phyloP scores from a whole-genome alignment of 2,113 vertebrate species.

The Ictalurus punctatus region DNA sequence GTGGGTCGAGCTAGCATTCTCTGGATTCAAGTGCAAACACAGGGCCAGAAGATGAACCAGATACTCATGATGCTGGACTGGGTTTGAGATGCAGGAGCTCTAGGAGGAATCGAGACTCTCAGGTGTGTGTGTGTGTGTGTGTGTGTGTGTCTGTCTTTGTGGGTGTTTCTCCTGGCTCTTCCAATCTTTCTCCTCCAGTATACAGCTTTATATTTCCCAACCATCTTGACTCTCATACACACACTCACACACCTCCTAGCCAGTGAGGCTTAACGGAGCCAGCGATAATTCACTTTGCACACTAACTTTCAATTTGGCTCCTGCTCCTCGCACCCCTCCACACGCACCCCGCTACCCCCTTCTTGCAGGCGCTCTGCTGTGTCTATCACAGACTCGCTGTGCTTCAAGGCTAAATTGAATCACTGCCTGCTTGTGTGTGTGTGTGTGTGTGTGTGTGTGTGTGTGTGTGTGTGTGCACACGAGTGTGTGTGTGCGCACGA shows the following conservation, averaged over 20 bases:
- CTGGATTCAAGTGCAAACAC: background rate
- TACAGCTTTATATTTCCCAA: slow-evolving; percentile 60
- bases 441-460: slow-evolving; percentile 34
- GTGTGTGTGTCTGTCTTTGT: slow-evolving; percentile 25
- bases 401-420: slow-evolving; percentile 50
- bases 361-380: slow-evolving; percentile 49
- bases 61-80: background rate
- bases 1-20: background rate
- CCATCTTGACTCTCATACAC: slow-evolving; percentile 53
- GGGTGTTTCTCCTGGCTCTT: slow-evolving; percentile 12
- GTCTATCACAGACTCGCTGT: slow-evolving; percentile 42
- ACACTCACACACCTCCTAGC: slow-evolving; percentile 42
- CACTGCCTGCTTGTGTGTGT: slow-evolving; percentile 37
- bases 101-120: background rate
- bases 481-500: slow-evolving; percentile 22
- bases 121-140: background rate
- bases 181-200: slow-evolving; percentile 26
- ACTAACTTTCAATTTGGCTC: slow-evolving; percentile 63
- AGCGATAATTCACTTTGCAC: slow-evolving; percentile 69
- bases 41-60: slow-evolving; percentile 14
- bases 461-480: background rate
- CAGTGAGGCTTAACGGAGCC: slow-evolving; percentile 59
- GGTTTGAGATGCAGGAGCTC: background rate
- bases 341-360: slow-evolving; percentile 22
- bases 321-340: background rate